Base-by-base conservation (phyloP, 2,888 invertebrate species). In the Cryptus viduatorius region DNA sequence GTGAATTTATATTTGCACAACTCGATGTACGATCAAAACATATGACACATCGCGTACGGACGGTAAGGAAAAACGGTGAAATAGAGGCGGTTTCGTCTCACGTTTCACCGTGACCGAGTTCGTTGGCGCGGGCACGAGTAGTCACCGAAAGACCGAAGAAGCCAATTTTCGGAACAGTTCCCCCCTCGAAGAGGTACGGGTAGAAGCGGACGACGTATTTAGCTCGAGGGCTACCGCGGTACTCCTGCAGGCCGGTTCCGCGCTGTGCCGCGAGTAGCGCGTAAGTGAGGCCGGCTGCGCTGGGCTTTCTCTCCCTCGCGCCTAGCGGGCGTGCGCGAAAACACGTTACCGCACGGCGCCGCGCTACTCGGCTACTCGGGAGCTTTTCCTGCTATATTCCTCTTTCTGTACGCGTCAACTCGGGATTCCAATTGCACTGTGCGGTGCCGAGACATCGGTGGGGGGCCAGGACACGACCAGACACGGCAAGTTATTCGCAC, bases 221-320 rank as follows among this genome's bases (percentile, higher is more conserved):
- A 59, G 71, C 56, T 88, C 88, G 88, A 88, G 85, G 88, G 89
- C 87, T 85, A 85, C 79, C 89, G 90, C 91, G 90, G 72, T 85
- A 91, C 91, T 91, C 88, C 83, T 59, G 80, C 68, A 65, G 31
- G 31, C 59, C 46, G 79, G 61, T 12, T 77, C 65, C 76, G 67
- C 48, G 76, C 65, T 14, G 80, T 61, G 65, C 72, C 82, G 84
- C 79, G 85, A 53, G 64, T 46, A 56, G 67, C 69, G 68, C 83
- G 76, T 59, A 59, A 80, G 80, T 78, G 77, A 71, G 79, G 59
- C 53, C 68, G 72, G 72, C 44, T 56, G 56, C 4, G 56, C 72
- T 44, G 72, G 71, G 56, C 44, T 29, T 72, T 24, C 56, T 42
- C 71, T 59, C 56, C 72, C 72, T 59, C 29, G 44, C 44, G 72